Percentiles rank a stretch among this genome's conserved stretches.
Evolutionary conservation across 2,113 vertebrate genomes (phyloP).

Genomic region (Prunella fulvescens): DNA sequence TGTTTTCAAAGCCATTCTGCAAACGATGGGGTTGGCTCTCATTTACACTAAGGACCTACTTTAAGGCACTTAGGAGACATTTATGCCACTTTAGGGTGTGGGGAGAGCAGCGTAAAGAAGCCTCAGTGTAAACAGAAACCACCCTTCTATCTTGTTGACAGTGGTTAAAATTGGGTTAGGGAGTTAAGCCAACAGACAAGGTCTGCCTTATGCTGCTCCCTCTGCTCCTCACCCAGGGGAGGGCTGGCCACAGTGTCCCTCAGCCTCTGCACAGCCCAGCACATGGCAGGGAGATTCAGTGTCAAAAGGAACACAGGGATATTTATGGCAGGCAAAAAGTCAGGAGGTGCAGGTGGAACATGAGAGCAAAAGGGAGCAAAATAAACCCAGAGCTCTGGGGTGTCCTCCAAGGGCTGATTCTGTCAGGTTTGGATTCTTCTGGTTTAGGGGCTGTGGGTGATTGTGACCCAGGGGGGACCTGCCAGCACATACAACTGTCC

Average conservation of each 20-base stretch:
- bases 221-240: background rate
- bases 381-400: background rate
- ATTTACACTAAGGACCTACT: conserved; percentile 21
- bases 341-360: background rate
- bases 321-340: background rate
- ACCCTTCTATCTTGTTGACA: conserved; percentile 51
- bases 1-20: conserved; percentile 9
- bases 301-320: background rate
- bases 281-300: background rate
- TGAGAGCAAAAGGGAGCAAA: background rate
- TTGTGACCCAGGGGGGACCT: background rate
- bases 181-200: conserved; percentile 15
- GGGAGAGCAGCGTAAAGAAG: conserved; percentile 6
- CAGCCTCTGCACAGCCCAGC: background rate
- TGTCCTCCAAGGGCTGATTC: background rate
- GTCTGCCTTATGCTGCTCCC: background rate
- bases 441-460: background rate
- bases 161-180: conserved; percentile 48
- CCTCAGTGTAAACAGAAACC: conserved; percentile 34
- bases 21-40: background rate
- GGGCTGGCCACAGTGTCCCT: background rate
- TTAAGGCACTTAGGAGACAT: conserved; percentile 46
- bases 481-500: fast-evolving
- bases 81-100: conserved; percentile 55
- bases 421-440: background rate